These are phyloP conservation scores for Allobates femoralis DNA, from an alignment of 2,797 vertebrate genomes.

Conservation along the genomic window DNA sequence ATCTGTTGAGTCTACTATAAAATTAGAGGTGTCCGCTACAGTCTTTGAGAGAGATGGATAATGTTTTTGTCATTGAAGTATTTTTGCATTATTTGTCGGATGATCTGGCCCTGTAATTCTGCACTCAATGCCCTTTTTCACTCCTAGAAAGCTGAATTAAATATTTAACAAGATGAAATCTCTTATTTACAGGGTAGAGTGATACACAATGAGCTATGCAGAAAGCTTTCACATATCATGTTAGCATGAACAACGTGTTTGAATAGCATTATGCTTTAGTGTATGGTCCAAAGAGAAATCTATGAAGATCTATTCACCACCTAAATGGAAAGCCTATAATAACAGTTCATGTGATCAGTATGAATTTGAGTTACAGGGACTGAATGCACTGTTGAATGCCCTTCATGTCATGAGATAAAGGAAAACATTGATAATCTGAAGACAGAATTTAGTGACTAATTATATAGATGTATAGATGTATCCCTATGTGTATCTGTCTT, in stretches of 20 bases:
- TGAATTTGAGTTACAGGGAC: background rate
- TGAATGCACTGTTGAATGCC: background rate
- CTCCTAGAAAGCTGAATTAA: slow-evolving; percentile 43
- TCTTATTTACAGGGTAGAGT: slow-evolving; percentile 18
- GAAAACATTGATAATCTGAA: background rate
- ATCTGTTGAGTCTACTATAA: background rate
- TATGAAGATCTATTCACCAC: background rate
- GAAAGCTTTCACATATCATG: slow-evolving; percentile 27
- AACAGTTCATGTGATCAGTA: background rate
- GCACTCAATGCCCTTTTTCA: background rate
- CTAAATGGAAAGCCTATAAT: background rate
- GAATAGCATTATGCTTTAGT: background rate
- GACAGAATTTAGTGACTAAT: background rate
- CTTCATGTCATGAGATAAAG: background rate
- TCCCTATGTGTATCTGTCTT: background rate
- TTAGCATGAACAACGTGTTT: slow-evolving; percentile 12
- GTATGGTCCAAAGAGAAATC: background rate
- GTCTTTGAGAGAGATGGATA: background rate
- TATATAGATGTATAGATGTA: background rate
- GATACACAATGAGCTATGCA: slow-evolving; percentile 1
- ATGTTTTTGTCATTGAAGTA: background rate
- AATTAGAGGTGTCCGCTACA: background rate
- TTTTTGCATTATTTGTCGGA: background rate
- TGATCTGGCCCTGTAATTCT: slow-evolving; percentile 21
- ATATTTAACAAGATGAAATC: slow-evolving; percentile 42